These are phyloP conservation scores for Pterocles gutturalis DNA, from an alignment of 2,113 vertebrate species.

Conservation along the genomic window DNA sequence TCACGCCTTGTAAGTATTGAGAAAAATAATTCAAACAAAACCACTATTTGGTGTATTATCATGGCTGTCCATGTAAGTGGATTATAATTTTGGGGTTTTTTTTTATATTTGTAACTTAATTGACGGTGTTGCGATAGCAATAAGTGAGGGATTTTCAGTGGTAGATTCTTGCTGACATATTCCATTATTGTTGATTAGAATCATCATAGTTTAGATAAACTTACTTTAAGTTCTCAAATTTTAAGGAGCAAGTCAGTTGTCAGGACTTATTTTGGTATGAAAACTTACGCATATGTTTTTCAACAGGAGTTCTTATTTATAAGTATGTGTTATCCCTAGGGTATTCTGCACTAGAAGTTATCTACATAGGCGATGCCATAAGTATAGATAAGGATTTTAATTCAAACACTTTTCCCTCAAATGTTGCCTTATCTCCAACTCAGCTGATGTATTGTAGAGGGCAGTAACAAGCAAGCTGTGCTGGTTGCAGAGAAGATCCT, in stretches of 20 bases:
- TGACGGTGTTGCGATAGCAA: neutral
- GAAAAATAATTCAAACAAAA: neutral
- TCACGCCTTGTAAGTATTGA: neutral
- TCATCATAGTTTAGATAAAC: neutral
- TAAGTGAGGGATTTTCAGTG: neutral
- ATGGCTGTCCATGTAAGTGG: neutral
- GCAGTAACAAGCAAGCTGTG: neutral
- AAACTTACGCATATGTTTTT: neutral
- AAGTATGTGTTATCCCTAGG: neutral
- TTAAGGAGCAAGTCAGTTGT: neutral
- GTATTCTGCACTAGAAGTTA: neutral
- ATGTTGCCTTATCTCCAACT: neutral
- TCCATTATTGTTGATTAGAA: neutral
- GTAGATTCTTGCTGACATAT: neutral
- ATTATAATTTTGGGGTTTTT: neutral
- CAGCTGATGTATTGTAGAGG: neutral
- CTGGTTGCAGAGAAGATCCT: slow-evolving; percentile 12
- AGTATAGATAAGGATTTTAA: neutral
- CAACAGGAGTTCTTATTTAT: neutral
- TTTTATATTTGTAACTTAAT: neutral
- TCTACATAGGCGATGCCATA: neutral
- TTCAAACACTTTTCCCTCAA: neutral
- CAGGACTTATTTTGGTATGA: neutral
- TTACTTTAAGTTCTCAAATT: neutral
- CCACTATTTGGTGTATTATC: neutral